Evolutionary conservation across 2,888 invertebrate species (phyloP).

Genomic region (Leptinotarsa rubiginosa): DNA sequence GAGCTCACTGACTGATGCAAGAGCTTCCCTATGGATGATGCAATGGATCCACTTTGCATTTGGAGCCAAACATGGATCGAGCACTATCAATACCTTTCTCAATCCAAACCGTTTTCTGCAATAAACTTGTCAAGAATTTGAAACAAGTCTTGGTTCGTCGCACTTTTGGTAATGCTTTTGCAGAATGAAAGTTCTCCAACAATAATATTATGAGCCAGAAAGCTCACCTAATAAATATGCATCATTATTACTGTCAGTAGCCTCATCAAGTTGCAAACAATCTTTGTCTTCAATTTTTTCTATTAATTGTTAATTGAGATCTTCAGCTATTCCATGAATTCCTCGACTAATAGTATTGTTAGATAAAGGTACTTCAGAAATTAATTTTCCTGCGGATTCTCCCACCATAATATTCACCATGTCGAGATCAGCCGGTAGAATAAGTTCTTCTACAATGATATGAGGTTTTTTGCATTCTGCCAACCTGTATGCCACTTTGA

Average conservation of each 20-base stretch:
- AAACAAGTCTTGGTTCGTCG: slow-evolving; percentile 36
- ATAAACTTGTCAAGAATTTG: slow-evolving; percentile 44
- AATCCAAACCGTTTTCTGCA: slow-evolving; percentile 24
- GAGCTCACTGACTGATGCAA: slow-evolving; percentile 17
- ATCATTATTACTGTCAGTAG: slow-evolving; percentile 37
- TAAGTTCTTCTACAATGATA: slow-evolving; percentile 45
- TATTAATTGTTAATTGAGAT: slow-evolving; percentile 35
- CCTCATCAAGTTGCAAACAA: slow-evolving; percentile 34
- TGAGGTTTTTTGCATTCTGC: slow-evolving; percentile 28
- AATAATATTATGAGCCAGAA: slow-evolving; percentile 34
- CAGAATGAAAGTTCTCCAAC: slow-evolving; percentile 36
- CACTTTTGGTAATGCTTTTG: slow-evolving; percentile 30
- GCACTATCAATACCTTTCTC: too few relatives aligned
- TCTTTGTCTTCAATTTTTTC: slow-evolving; percentile 27
- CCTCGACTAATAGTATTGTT: slow-evolving; percentile 46
- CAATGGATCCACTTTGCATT: too few relatives aligned
- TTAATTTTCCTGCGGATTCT: slow-evolving; percentile 44
- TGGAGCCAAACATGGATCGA: too few relatives aligned
- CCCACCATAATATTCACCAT: too few relatives aligned
- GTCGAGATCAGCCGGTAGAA: too few relatives aligned
- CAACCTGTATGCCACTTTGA: neutral
- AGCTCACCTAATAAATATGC: slow-evolving; percentile 34
- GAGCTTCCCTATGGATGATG: neutral
- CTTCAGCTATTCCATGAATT: slow-evolving; percentile 44
- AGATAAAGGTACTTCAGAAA: slow-evolving; percentile 45